Evolutionary conservation across 2,888 invertebrate genomes (phyloP).

Genomic region (Unio pictorum): DNA sequence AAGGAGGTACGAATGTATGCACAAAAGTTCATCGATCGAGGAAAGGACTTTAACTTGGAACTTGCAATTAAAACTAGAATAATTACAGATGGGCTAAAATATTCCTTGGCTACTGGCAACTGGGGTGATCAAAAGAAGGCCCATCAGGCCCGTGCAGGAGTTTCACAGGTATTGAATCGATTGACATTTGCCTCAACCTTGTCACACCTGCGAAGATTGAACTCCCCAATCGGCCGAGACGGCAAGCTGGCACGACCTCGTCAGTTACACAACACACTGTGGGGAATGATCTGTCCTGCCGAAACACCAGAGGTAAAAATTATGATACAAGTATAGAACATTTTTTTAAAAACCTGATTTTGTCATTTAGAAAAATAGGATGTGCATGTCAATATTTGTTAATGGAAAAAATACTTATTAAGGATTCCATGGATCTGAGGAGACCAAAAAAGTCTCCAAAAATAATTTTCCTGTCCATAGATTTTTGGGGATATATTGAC

Average conservation of each 20-base stretch:
- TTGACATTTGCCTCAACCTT: conserved; percentile 98
- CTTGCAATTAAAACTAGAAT: conserved; percentile 96
- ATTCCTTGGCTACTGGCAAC: conserved; percentile 98
- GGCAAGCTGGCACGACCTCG: conserved; percentile 99
- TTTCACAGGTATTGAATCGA: conserved; percentile 97
- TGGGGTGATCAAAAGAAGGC: conserved; percentile 99
- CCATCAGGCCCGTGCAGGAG: conserved; percentile 97
- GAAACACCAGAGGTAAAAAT: conserved; percentile 99
- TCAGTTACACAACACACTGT: conserved; percentile 98
- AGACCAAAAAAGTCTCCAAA: too few species aligned
- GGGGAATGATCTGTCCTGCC: conserved; percentile 99
- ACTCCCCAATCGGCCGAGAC: conserved; percentile 99
- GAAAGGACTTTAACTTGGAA: conserved; percentile 98
- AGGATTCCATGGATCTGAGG: too few species aligned
- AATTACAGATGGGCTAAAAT: conserved; percentile 97
- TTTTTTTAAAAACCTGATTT: too few species aligned
- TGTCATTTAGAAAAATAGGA: too few species aligned
- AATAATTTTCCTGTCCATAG: too few species aligned
- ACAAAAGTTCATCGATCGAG: conserved; percentile 97
- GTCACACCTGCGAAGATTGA: conserved; percentile 97
- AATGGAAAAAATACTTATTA: too few species aligned
- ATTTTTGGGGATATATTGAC: too few species aligned
- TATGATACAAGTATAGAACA: neutral
- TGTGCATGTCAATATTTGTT: too few species aligned
- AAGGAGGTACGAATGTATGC: conserved; percentile 99